phyloP scores from a whole-genome alignment of 2,888 invertebrate species.

The Gastracanthus pulcherrimus region DNA sequence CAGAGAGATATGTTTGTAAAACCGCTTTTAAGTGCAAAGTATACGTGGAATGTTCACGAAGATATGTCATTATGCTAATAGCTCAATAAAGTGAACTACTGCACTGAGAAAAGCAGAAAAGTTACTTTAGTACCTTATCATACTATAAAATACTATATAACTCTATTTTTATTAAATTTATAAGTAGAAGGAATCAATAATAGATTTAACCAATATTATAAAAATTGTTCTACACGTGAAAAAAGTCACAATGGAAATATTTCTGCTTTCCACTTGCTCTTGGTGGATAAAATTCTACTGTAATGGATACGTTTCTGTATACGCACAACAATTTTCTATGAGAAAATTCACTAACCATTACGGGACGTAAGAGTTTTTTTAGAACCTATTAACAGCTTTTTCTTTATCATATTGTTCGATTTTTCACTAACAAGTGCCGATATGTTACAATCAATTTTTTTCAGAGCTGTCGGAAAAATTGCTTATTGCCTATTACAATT shows the following conservation, averaged over 20 bases:
- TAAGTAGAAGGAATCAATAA: too few relatives aligned
- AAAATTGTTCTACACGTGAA: background rate
- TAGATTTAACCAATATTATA: too few relatives aligned
- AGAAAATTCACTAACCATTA: slow-evolving; percentile 33
- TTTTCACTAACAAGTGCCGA: slow-evolving; percentile 36
- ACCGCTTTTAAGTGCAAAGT: background rate
- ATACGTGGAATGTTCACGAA: slow-evolving; percentile 24
- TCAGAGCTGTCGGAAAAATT: background rate
- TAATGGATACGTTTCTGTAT: slow-evolving; percentile 39
- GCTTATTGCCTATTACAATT: slow-evolving; percentile 23
- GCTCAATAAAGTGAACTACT: background rate
- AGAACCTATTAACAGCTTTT: slow-evolving; percentile 35
- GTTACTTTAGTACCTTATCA: background rate
- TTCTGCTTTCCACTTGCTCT: slow-evolving; percentile 34
- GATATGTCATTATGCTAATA: slow-evolving; percentile 10
- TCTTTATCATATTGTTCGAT: slow-evolving; percentile 14
- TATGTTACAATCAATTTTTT: slow-evolving; percentile 32
- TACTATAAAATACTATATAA: background rate
- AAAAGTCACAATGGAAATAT: background rate
- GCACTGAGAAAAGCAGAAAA: background rate
- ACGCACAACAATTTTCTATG: slow-evolving; percentile 37
- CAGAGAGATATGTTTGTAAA: slow-evolving; percentile 24
- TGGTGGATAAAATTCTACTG: background rate
- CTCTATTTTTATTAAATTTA: too few relatives aligned
- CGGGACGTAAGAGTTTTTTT: slow-evolving; percentile 29